phyloP scores from a whole-genome alignment of 2,797 vertebrate genomes.

The Picus viridis region DNA sequence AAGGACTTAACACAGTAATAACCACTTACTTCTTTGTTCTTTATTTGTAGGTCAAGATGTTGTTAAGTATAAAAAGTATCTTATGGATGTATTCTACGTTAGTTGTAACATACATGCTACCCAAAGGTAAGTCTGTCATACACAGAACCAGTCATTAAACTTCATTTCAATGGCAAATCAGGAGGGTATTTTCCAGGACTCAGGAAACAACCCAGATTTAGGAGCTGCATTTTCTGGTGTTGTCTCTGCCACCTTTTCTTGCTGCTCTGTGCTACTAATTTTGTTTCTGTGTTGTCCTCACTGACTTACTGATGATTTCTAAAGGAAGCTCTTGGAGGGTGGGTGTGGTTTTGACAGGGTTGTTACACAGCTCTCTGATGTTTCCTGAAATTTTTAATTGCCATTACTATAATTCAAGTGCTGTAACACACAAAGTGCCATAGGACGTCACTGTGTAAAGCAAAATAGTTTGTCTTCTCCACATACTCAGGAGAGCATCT shows the following conservation, averaged over 20 bases:
- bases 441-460: background rate
- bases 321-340: background rate
- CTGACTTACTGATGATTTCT: background rate
- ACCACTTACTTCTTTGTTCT: conserved; percentile 30
- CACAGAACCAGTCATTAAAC: background rate
- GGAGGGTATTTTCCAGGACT: background rate
- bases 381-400: background rate
- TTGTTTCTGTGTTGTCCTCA: background rate
- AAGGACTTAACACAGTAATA: background rate
- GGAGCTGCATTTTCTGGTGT: background rate
- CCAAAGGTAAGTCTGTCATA: conserved; percentile 76
- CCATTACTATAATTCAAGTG: background rate
- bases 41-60: conserved; percentile 89
- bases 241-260: background rate
- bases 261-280: background rate
- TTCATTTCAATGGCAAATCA: background rate
- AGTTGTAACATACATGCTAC: conserved; percentile 77
- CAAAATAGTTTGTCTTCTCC: background rate
- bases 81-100: conserved; percentile 89
- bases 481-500: background rate
- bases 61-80: conserved; percentile 88
- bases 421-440: background rate
- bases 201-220: background rate
- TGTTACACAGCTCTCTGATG: background rate
- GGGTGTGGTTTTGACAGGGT: background rate